A percentile compares a stretch with the other conserved stretches of the same genome.
These are phyloP conservation scores for Cyclina sinensis DNA, from an alignment of 1,140 invertebrate species.

Conservation along the genomic window DNA sequence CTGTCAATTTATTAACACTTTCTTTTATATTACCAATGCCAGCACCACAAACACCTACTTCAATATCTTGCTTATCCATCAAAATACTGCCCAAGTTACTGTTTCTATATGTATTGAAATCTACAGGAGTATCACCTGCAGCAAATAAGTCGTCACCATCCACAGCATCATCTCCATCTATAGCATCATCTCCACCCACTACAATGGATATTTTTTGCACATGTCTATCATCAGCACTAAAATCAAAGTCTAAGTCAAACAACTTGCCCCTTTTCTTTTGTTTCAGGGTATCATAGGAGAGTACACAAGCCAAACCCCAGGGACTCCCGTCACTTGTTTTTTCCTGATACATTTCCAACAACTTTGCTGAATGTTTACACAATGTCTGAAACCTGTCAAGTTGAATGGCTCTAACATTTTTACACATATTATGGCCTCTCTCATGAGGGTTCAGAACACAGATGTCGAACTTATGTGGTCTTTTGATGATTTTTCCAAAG, in stretches of 20 bases:
- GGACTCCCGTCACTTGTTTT: background rate
- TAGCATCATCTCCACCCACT: background rate
- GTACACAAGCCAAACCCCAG: constrained; percentile 1
- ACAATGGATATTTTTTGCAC: background rate
- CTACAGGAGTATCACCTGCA: no score
- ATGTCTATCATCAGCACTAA: background rate
- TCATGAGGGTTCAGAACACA: background rate
- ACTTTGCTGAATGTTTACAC: background rate
- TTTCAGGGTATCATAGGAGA: background rate
- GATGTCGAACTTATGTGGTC: background rate
- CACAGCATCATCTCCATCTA: no score
- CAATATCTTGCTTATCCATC: no score
- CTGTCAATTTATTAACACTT: no score
- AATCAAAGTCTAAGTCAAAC: background rate
- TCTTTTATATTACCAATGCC: no score
- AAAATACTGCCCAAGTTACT: no score
- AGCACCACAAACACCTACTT: no score
- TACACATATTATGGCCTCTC: background rate
- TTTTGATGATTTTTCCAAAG: background rate
- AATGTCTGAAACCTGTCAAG: background rate
- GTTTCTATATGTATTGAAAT: no score
- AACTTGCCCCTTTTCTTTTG: background rate
- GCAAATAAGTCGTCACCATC: no score
- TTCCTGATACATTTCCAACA: background rate
- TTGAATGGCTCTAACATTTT: background rate